Percentiles rank a stretch among this genome's conserved stretches.
Evolutionary conservation across 2,888 invertebrate species (phyloP).

Genomic region (Gnatocerus cornutus): DNA sequence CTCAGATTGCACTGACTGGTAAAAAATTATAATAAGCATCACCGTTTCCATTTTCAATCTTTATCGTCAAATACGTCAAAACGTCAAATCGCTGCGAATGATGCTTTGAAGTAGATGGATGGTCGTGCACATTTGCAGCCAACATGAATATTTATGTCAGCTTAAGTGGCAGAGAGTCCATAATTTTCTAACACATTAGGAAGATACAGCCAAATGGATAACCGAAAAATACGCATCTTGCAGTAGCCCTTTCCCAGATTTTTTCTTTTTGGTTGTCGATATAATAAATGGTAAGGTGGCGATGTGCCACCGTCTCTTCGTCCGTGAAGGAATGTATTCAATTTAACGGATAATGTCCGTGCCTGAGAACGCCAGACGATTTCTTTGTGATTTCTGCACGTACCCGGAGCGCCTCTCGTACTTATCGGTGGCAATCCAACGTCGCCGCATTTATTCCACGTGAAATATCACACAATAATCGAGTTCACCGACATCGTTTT

Average conservation of each 20-base stretch:
- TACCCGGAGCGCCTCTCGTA: slow-evolving; percentile 56
- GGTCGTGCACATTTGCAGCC: slow-evolving; percentile 34
- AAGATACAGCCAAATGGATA: background rate
- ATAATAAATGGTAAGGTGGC: slow-evolving; percentile 41
- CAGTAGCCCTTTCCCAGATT: background rate
- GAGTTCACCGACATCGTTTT: slow-evolving; percentile 48
- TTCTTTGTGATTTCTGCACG: slow-evolving; percentile 65
- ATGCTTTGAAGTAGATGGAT: slow-evolving; percentile 44
- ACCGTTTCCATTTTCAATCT: slow-evolving; percentile 15
- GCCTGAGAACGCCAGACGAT: slow-evolving; percentile 63
- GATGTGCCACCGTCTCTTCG: slow-evolving; percentile 55
- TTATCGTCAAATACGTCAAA: slow-evolving; percentile 24
- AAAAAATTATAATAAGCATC: slow-evolving; percentile 45
- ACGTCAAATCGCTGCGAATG: slow-evolving; percentile 32
- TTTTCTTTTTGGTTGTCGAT: slow-evolving; percentile 31
- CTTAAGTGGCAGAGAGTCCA: slow-evolving; percentile 46
- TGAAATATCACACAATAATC: slow-evolving; percentile 47
- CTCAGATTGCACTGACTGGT: slow-evolving; percentile 31
- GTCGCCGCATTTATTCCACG: slow-evolving; percentile 41
- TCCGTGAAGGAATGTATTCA: slow-evolving; percentile 67
- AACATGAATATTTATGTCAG: slow-evolving; percentile 55
- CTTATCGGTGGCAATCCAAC: slow-evolving; percentile 56
- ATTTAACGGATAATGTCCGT: slow-evolving; percentile 66
- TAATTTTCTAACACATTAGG: background rate
- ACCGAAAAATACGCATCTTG: background rate